Percentiles rank a stretch among this genome's conserved stretches.
These are phyloP conservation scores for Scomber scombrus DNA, from an alignment of 2,113 vertebrate genomes.

Conservation along the genomic window DNA sequence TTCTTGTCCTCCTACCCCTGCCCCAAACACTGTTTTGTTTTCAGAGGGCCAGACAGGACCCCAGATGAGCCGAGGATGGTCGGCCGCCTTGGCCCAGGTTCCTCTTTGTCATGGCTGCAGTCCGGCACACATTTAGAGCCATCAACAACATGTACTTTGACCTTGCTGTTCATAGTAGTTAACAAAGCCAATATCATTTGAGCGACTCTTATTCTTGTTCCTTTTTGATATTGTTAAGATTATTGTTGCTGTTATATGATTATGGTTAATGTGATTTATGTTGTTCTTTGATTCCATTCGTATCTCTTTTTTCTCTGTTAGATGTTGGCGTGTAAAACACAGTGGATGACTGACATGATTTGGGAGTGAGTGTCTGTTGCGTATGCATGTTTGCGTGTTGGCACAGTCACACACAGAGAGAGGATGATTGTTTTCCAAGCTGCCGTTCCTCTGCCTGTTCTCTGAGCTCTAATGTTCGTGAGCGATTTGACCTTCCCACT, in stretches of 20 bases:
- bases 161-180: conserved; percentile 83
- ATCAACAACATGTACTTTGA: conserved; percentile 76
- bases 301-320: conserved; percentile 79
- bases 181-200: conserved; percentile 80
- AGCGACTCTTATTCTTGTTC: conserved; percentile 75
- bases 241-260: conserved; percentile 83
- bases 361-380: conserved; percentile 58
- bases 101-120: conserved; percentile 65
- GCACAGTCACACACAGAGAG: conserved; percentile 59
- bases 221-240: conserved; percentile 83
- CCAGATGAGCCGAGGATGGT: conserved; percentile 39
- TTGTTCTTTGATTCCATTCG: conserved; percentile 80
- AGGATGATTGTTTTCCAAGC: conserved; percentile 80
- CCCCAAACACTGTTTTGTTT: conserved; percentile 52
- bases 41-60: conserved; percentile 56
- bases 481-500: conserved; percentile 84
- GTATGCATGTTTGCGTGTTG: conserved; percentile 63
- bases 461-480: conserved; percentile 72
- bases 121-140: conserved; percentile 74
- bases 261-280: conserved; percentile 81
- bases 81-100: conserved; percentile 41
- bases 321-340: conserved; percentile 73
- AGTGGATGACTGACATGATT: conserved; percentile 58
- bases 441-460: conserved; percentile 72
- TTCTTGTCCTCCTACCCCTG: conserved; percentile 26